Percentiles rank a stretch among this genome's conserved stretches.
phyloP scores from a whole-genome alignment of 2,113 vertebrate genomes.

The Toxotes jaculatrix region DNA sequence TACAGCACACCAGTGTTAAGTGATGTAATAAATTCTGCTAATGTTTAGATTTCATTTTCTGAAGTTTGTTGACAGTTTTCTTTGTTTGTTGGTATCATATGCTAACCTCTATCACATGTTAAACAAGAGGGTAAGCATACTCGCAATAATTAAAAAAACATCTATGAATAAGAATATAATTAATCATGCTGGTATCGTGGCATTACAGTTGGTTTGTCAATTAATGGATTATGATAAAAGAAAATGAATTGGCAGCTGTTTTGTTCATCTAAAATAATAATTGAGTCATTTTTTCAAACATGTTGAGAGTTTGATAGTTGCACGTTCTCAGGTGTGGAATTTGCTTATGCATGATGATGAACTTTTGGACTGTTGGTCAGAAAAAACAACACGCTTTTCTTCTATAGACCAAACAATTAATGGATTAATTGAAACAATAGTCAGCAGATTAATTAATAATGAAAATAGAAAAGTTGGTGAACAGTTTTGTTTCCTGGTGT shows the following conservation, averaged over 20 bases:
- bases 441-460: not conserved
- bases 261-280: no score
- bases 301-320: no score
- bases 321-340: no score
- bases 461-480: not conserved
- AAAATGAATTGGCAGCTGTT: not conserved
- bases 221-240: no score
- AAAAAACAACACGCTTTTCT: not conserved
- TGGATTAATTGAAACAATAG: not conserved
- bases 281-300: no score
- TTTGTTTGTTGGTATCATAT: not conserved
- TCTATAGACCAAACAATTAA: not conserved
- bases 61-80: no score
- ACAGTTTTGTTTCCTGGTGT: not conserved
- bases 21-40: constrained; percentile 1
- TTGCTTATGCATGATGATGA: not conserved
- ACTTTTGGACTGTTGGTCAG: not conserved
- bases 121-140: not conserved
- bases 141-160: not conserved
- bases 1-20: not conserved
- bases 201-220: not conserved
- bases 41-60: not conserved
- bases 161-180: not conserved
- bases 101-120: not conserved
- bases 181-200: not conserved